phyloP scores from a whole-genome alignment of 2,113 vertebrate genomes.

The Calonectris borealis region DNA sequence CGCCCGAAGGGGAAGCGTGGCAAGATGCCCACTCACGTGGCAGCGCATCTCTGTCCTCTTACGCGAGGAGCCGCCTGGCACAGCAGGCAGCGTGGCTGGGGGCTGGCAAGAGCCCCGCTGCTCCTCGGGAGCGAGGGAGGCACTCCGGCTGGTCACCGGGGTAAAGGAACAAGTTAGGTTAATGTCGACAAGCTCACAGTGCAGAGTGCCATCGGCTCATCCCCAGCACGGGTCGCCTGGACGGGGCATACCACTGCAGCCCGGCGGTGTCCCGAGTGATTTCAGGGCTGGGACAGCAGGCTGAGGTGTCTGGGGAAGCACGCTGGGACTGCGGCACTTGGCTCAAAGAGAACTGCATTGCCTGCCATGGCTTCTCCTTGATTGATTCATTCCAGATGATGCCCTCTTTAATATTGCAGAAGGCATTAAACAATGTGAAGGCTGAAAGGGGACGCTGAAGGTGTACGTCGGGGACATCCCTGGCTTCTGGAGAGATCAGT shows the following conservation, averaged over 20 bases:
- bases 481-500: too few relatives aligned
- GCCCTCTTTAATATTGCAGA: not conserved
- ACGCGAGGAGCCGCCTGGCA: not conserved
- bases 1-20: not conserved
- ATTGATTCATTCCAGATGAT: not conserved
- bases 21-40: not conserved
- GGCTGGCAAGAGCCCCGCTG: not conserved
- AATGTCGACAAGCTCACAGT: not conserved
- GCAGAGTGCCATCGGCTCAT: not conserved
- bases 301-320: too few relatives aligned
- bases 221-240: not conserved
- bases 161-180: not conserved
- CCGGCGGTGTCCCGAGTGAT: not conserved
- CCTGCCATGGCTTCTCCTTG: not conserved
- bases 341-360: not conserved
- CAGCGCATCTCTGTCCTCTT: not conserved
- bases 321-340: rapidly evolving
- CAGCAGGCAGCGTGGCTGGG: too few relatives aligned
- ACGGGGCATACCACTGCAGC: not conserved
- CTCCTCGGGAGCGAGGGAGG: not conserved
- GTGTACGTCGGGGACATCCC: not conserved
- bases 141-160: not conserved
- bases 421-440: not conserved
- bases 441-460: not conserved
- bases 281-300: not conserved